A percentile compares a stretch with the other conserved stretches of the same genome.
These are phyloP conservation scores for Celastrina argiolus DNA, from an alignment of 2,888 invertebrate genomes.

Conservation along the genomic window DNA sequence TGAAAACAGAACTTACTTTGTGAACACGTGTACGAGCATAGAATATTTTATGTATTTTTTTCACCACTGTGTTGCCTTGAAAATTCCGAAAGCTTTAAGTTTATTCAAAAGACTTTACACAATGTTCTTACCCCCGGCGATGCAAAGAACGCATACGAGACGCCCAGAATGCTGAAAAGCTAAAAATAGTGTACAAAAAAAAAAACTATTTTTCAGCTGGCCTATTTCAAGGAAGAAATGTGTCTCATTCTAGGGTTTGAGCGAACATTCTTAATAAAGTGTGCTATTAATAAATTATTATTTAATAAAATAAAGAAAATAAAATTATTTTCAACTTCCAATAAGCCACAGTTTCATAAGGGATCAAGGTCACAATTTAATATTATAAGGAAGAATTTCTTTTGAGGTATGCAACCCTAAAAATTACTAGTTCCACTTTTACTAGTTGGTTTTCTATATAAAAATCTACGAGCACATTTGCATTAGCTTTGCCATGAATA, in stretches of 20 bases:
- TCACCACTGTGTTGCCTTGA: neutral
- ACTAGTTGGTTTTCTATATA: neutral
- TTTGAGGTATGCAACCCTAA: neutral
- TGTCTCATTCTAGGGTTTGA: neutral
- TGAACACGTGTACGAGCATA: neutral
- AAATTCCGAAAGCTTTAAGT: neutral
- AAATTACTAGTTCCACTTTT: neutral
- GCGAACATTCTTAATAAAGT: too few species aligned
- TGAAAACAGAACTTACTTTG: too few species aligned
- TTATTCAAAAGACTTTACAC: neutral
- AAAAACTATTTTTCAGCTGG: neutral
- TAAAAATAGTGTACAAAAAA: neutral
- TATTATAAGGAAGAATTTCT: neutral
- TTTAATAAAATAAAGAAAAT: too few species aligned
- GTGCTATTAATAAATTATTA: neutral
- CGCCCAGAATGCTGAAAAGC: neutral
- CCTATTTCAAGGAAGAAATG: neutral
- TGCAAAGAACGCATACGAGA: conserved; percentile 1
- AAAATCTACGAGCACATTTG: neutral
- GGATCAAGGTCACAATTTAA: too few species aligned
- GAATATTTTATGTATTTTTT: neutral
- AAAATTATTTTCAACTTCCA: too few species aligned
- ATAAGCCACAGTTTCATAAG: too few species aligned
- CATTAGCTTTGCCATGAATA: conserved; percentile 8
- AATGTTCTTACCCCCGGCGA: neutral